Conservation (phyloP, 2,113 vertebrate species). For the Globicephala melas region DNA sequence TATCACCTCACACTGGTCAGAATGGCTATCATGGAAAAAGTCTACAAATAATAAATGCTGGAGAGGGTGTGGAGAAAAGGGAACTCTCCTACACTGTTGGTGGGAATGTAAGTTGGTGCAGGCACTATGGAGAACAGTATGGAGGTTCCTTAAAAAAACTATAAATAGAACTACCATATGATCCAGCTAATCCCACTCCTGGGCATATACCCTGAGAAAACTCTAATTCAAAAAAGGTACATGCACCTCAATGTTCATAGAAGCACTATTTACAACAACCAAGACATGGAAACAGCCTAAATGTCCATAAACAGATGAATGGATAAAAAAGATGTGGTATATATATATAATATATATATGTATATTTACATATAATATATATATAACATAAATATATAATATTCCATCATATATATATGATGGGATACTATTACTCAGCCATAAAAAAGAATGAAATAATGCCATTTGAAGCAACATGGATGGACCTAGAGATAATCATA, state of each 20-base stretch:
- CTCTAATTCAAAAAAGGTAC: background rate
- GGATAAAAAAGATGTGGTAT: background rate
- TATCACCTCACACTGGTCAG: background rate
- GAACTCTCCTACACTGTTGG: background rate
- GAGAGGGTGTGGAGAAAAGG: background rate
- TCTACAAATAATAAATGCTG: background rate
- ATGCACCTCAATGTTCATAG: background rate
- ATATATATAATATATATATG: no score
- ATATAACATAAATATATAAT: no score
- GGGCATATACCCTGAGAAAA: background rate
- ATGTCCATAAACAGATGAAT: background rate
- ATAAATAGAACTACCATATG: background rate
- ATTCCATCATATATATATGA: no score
- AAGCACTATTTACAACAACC: background rate
- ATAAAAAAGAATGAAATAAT: background rate
- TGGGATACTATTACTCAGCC: background rate
- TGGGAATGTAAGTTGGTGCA: background rate
- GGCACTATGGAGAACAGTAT: background rate
- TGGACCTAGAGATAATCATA: background rate
- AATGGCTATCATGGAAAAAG: background rate
- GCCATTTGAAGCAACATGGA: background rate
- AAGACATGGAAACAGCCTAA: background rate
- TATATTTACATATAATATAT: no score
- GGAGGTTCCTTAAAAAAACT: background rate
- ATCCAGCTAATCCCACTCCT: background rate